phyloP scores from a whole-genome alignment of 2,797 vertebrate genomes.

The Falco rusticolus region DNA sequence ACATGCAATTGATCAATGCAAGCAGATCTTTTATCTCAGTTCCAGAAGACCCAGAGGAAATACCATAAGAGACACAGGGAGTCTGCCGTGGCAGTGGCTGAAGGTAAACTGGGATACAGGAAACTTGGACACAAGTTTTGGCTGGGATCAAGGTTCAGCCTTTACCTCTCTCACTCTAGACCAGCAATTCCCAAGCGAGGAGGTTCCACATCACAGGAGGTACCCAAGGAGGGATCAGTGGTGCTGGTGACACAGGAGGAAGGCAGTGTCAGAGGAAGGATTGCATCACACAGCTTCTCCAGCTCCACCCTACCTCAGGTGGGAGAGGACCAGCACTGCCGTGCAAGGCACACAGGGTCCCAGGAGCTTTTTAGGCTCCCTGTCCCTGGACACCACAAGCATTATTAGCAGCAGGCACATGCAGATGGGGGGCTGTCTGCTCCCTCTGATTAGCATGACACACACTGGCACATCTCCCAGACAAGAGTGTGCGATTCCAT shows the following conservation, averaged over 20 bases:
- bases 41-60: background rate
- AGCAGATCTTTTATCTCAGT: background rate
- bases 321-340: background rate
- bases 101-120: background rate
- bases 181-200: background rate
- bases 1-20: background rate
- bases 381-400: fast-evolving
- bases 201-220: background rate
- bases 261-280: background rate
- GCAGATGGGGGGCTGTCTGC: fast-evolving
- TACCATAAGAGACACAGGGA: fast-evolving
- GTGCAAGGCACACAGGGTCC: background rate
- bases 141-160: background rate
- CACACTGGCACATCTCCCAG: background rate
- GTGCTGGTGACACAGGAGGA: background rate
- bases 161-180: background rate
- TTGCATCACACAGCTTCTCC: background rate
- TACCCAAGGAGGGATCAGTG: background rate
- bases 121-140: background rate
- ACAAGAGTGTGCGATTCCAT: background rate
- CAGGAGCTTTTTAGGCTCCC: background rate
- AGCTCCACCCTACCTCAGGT: background rate
- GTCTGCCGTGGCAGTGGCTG: background rate
- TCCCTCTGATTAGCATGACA: background rate
- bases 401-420: background rate